Evolutionary conservation across 2,797 vertebrate species (phyloP).

Genomic region (Agapornis canus): DNA sequence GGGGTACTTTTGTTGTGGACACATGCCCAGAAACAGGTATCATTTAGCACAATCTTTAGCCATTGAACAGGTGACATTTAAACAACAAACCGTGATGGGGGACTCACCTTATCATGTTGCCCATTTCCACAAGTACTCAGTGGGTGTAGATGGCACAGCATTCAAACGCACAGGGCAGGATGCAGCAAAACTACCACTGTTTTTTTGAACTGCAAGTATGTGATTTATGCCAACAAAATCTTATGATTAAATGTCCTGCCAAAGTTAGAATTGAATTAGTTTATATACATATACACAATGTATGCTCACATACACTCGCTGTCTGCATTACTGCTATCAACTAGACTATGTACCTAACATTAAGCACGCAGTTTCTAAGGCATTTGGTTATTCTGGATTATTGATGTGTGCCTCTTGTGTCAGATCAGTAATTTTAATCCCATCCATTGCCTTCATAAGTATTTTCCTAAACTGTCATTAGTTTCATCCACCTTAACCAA

Average conservation of each 20-base stretch:
- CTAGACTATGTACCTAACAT: neutral
- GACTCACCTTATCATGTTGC: fast-evolving
- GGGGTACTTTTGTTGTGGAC: neutral
- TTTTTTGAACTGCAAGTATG: neutral
- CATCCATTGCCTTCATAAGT: neutral
- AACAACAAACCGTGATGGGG: neutral
- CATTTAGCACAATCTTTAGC: neutral
- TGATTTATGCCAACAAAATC: neutral
- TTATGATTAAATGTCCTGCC: neutral
- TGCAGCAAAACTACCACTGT: neutral
- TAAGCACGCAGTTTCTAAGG: neutral
- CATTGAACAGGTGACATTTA: neutral
- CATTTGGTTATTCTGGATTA: neutral
- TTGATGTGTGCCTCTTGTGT: neutral
- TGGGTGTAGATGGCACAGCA: neutral
- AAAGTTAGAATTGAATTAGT: neutral
- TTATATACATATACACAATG: neutral
- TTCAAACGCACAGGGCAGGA: neutral
- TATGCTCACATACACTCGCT: neutral
- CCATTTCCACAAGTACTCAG: neutral
- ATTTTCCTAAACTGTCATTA: neutral
- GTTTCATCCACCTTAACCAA: neutral
- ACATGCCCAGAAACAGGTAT: neutral
- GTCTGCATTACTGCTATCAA: neutral
- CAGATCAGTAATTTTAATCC: neutral